A percentile compares a stretch with the other conserved stretches of the same genome.
These are phyloP conservation scores for Cylloceria caligata DNA, from an alignment of 2,888 invertebrate species.

Conservation along the genomic window DNA sequence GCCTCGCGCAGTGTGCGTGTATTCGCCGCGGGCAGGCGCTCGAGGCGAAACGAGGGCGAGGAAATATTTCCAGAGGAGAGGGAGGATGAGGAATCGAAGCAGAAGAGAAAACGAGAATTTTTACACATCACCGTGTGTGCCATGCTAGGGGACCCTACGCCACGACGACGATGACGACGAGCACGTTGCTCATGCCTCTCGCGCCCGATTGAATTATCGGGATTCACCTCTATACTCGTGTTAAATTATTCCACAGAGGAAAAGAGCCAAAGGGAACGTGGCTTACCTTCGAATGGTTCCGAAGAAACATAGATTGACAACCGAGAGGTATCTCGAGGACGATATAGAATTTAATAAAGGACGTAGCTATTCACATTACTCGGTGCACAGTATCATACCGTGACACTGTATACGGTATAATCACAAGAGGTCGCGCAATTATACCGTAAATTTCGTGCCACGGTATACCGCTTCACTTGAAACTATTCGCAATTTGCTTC, in stretches of 20 bases:
- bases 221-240: slow-evolving; percentile 37
- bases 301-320: slow-evolving; percentile 18
- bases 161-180: slow-evolving; percentile 32
- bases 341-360: neutral
- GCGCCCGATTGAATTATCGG: slow-evolving; percentile 57
- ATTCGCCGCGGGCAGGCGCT: slow-evolving; percentile 3
- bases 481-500: too few relatives aligned
- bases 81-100: slow-evolving; percentile 53
- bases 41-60: slow-evolving; percentile 33
- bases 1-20: slow-evolving; percentile 17
- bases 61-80: slow-evolving; percentile 39
- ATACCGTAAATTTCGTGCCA: too few relatives aligned
- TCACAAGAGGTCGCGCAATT: too few relatives aligned
- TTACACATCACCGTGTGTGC: slow-evolving; percentile 37
- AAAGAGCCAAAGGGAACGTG: slow-evolving; percentile 26
- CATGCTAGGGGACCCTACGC: neutral
- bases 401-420: too few relatives aligned
- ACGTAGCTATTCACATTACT: neutral
- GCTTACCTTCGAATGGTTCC: slow-evolving; percentile 15
- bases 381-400: neutral
- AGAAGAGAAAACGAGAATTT: slow-evolving; percentile 49
- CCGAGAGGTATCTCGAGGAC: neutral
- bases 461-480: too few relatives aligned
- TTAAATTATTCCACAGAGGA: slow-evolving; percentile 46
- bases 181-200: slow-evolving; percentile 23